Percentiles rank a stretch among this genome's conserved stretches.
Conservation (phyloP, 2,113 vertebrate species). For the Prochilodus magdalenae region DNA sequence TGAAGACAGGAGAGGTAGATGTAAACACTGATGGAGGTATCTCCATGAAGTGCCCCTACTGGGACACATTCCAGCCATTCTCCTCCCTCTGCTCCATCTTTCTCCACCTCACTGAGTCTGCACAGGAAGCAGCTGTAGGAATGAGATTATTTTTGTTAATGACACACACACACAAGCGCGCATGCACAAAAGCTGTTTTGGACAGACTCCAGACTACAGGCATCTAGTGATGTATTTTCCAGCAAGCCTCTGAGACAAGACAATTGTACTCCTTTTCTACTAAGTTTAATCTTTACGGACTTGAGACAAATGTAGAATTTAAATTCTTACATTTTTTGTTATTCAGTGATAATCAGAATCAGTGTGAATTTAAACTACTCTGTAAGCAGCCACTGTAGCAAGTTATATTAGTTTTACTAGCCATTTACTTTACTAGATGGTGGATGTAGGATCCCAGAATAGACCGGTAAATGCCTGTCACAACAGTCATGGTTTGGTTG, state of each 20-base stretch:
- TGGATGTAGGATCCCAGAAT: neutral
- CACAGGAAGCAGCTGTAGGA: constrained; percentile 18
- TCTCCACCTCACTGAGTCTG: neutral
- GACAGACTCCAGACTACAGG: neutral
- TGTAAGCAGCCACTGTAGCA: neutral
- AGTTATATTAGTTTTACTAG: too few species aligned
- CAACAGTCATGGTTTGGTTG: too few species aligned
- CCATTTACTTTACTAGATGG: neutral
- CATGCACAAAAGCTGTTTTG: neutral
- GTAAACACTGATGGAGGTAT: neutral
- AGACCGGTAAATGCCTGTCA: neutral
- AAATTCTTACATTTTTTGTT: neutral
- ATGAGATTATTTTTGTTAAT: constrained; percentile 20
- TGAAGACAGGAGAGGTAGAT: neutral
- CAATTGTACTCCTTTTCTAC: neutral
- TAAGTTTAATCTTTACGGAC: neutral
- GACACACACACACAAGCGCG: neutral
- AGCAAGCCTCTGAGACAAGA: constrained; percentile 2
- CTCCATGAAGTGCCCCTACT: neutral
- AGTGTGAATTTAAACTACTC: neutral
- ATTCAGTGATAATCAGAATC: neutral
- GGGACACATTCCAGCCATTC: neutral
- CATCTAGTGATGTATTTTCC: constrained; percentile 20
- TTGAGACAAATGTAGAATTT: neutral
- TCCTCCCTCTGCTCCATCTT: neutral